Conservation (phyloP, 2,113 vertebrate genomes). For the Phaethornis superciliosus region DNA sequence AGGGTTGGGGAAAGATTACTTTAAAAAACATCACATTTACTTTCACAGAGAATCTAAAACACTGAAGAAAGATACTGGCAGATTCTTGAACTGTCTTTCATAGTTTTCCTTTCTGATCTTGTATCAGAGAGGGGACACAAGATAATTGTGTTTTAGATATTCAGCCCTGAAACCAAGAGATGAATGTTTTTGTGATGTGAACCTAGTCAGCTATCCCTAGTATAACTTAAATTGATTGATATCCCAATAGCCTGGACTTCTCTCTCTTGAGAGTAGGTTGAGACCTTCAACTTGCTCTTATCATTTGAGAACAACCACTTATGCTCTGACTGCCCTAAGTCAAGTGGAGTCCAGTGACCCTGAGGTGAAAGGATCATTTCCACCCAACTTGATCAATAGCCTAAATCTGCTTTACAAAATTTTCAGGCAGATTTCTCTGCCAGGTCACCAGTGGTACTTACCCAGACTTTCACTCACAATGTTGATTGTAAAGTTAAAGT, state of each 20-base stretch:
- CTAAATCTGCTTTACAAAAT: conserved; percentile 24
- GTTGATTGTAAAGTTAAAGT: background rate
- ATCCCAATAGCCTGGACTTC: background rate
- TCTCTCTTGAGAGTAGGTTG: background rate
- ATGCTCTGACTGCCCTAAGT: conserved; percentile 2
- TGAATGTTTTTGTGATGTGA: background rate
- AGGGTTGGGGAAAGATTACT: background rate
- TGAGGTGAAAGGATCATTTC: conserved; percentile 36
- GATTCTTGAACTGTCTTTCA: background rate
- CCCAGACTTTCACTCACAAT: background rate
- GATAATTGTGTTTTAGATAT: background rate
- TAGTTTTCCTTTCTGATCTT: background rate
- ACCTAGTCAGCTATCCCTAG: background rate
- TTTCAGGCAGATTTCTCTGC: conserved; percentile 7
- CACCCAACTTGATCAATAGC: conserved; percentile 33
- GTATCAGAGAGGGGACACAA: background rate
- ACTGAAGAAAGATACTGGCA: background rate
- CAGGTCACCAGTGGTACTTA: conserved; percentile 7
- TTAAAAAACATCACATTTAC: background rate
- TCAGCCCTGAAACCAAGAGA: background rate
- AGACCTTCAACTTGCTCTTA: conserved; percentile 34
- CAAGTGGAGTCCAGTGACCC: conserved; percentile 16
- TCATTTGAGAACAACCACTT: conserved; percentile 26
- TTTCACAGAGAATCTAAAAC: background rate
- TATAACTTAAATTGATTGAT: conserved; percentile 36